Evolutionary conservation across 2,888 invertebrate species (phyloP), one percentile per base, ranked within the genome.

Genomic region (Eurytoma adleriae): DNA sequence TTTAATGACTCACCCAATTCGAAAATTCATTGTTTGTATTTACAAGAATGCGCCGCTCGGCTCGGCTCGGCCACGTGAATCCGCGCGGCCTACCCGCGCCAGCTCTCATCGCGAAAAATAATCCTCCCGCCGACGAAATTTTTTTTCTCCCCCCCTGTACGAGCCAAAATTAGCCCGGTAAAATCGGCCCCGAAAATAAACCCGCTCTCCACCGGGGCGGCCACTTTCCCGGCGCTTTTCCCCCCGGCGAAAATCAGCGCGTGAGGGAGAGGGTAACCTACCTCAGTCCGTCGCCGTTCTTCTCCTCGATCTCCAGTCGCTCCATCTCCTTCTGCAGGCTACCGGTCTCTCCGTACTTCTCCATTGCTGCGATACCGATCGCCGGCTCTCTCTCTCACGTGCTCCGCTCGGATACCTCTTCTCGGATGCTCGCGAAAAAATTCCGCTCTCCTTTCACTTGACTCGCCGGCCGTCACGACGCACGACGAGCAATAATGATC

Each of bases 291-390:
- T 90, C 90, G 82, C 88, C 89, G 82, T 90, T 90, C 83, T 90
- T 90, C 80, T 90, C 90, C 80, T 90, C 90, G 82, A 90, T 88
- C 79, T 90, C 90, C 83, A 90, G 83, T 59, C 89, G 87, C 78
- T 90, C 90, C 88, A 90, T 88, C 82, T 90, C 90, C 85, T 90
- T 90, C 82, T 88, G 89, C 79, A 90, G 85, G 79, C 84, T 83
- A 10, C 86, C 86, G 82, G 86, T 85, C 74, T 90, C 90, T 78
- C 85, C 85, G 83, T 88, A 90, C 85, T 90, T 90, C 85, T 90
- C 90, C 89, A 90, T 81, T 30, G 78, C 80, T 83, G 79, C n/a
- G 7, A 40, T 40, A 40, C 79, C 77, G 80, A 81, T 81, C 12
- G 30, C 40, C 4, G 40, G 40, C 40, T 40, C 40, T 4, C n/a